Base-by-base conservation (phyloP, 2,888 invertebrate genomes). In the Pseudolycoriella hygida region DNA sequence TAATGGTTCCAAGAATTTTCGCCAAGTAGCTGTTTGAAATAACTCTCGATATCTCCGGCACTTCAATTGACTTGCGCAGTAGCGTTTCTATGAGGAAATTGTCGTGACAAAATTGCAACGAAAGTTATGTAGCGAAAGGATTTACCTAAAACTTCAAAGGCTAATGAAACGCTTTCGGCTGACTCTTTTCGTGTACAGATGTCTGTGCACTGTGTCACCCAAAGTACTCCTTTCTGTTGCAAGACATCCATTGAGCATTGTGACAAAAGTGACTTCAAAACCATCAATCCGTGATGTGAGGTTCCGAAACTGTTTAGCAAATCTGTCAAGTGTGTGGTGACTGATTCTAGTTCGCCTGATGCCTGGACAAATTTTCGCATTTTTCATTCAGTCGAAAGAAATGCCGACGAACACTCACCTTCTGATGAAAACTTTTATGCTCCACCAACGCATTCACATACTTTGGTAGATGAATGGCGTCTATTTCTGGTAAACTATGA, bases 1-100 rank as follows among this genome's bases (percentile, higher is more conserved):
- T 39, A 1, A 59, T 43, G 1, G 52, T 52, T 25, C 57, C 57
- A 30, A 56, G 54, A 3, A 59, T 50, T 47, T 58, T 59, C 3
- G 44, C 38, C 11, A 61, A 50, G 19, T 53, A 52, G 17, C 52
- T 51, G 30, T 47, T 52, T 1, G 53, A 43, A 44, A 58, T 56
- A 0, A 54, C 46, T 42, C 58, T 58, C 2, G 54, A 50, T 5
- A 60, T 32, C 42, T 61, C 60, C 5, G 59, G 54, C 15, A 55
- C 50, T 3, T 53, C 50, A 3, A 49, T 45, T 3, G 56, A 55
- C 31, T 53, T 55, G 17, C 46, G 44, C 1, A 57, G 52, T 2
- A 60, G 42, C 14, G 49, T 48, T 32, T 45, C 58, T 57, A 42
- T 25, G 51, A 43, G 15, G n/a, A n/a, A n/a, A n/a, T n/a, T n/a